Conservation (phyloP, 2,888 invertebrate genomes). For the Tenthredo amoena region DNA sequence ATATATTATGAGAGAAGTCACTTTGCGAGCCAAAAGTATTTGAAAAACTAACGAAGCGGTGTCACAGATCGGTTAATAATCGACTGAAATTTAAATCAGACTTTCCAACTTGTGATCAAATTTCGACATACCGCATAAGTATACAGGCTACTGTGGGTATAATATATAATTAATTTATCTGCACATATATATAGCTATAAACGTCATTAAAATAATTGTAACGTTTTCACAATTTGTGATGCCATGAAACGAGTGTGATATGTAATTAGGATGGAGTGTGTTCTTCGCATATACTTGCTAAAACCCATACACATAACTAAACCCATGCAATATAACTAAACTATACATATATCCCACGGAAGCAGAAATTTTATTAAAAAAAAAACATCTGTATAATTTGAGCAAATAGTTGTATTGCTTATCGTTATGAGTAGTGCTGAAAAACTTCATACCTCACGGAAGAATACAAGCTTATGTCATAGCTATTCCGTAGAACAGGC, state of each 20-base stretch:
- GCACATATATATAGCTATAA: background rate
- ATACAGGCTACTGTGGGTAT: slow-evolving; percentile 4
- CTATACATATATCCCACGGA: background rate
- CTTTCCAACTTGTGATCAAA: background rate
- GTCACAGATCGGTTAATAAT: background rate
- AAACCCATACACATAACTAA: background rate
- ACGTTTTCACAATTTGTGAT: slow-evolving; percentile 1
- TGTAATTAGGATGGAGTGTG: background rate
- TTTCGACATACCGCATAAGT: background rate
- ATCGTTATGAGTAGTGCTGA: background rate
- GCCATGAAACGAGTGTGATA: background rate
- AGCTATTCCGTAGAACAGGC: background rate
- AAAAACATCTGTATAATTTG: background rate
- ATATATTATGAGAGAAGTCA: background rate
- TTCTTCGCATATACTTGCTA: background rate
- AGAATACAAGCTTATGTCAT: background rate
- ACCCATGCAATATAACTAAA: background rate
- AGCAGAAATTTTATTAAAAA: background rate
- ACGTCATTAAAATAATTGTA: slow-evolving; percentile 39
- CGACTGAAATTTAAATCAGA: background rate
- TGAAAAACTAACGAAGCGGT: background rate
- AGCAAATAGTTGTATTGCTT: background rate
- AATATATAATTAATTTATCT: background rate
- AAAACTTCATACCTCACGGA: background rate
- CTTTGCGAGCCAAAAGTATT: background rate